Evolutionary conservation across 2,888 invertebrate genomes (phyloP).

Genomic region (Sesia bembeciformis): DNA sequence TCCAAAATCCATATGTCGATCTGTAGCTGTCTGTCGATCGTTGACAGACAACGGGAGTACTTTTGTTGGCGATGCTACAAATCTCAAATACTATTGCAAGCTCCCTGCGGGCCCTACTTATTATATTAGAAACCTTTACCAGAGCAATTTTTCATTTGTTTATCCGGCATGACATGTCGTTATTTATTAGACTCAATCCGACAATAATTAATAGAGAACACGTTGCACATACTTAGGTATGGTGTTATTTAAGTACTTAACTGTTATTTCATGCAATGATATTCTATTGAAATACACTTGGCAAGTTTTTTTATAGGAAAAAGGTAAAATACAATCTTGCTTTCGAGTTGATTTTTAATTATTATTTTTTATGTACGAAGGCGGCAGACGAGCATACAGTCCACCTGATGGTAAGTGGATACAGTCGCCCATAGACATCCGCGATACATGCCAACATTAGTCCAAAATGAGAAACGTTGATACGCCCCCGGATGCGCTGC

Average conservation of each 20-base stretch:
- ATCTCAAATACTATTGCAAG: neutral
- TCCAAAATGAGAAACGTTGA: too few relatives aligned
- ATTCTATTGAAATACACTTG: neutral
- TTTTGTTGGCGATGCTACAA: neutral
- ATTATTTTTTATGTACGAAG: too few relatives aligned
- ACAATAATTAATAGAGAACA: conserved; percentile 7
- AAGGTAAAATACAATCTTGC: too few relatives aligned
- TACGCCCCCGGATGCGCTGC: too few relatives aligned
- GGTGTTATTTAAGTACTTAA: neutral
- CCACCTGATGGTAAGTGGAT: too few relatives aligned
- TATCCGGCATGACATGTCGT: conserved; percentile 15
- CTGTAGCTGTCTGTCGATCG: too few relatives aligned
- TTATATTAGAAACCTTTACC: conserved; percentile 9
- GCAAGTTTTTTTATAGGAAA: neutral
- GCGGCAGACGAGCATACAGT: too few relatives aligned
- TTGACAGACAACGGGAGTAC: neutral
- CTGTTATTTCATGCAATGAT: neutral
- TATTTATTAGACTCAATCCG: conserved; percentile 13
- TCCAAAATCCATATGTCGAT: too few relatives aligned
- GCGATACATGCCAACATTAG: too few relatives aligned
- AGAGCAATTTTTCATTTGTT: conserved; percentile 6
- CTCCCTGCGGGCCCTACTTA: conserved; percentile 8
- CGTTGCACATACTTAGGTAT: neutral
- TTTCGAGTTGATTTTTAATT: too few relatives aligned
- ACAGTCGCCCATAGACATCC: too few relatives aligned